Percentiles rank a stretch among this genome's conserved stretches.
These are phyloP conservation scores for Diachasmimorpha longicaudata DNA, from an alignment of 1,140 invertebrate genomes.

Conservation along the genomic window DNA sequence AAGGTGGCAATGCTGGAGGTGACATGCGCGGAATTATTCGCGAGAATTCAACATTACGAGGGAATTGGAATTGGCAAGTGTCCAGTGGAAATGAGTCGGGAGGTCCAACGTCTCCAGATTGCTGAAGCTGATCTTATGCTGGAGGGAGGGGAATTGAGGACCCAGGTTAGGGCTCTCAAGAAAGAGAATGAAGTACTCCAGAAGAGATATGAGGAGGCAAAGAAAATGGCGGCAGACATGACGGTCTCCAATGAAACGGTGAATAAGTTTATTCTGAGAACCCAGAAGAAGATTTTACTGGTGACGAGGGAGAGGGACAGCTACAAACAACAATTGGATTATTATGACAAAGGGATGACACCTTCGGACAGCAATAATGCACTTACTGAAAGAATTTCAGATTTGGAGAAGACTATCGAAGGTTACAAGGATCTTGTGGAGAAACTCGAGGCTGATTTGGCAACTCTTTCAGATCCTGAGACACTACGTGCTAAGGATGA, in stretches of 20 bases:
- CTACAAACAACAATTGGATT: conserved; percentile 76
- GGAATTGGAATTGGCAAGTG: conserved; percentile 50
- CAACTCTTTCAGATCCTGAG: conserved; percentile 41
- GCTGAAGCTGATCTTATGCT: conserved; percentile 47
- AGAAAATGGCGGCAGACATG: conserved; percentile 47
- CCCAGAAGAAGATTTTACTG: conserved; percentile 66
- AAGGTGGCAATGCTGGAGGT: conserved; percentile 46
- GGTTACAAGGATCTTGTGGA: conserved; percentile 69
- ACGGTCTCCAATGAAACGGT: conserved; percentile 50
- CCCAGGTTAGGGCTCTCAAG: conserved; percentile 45
- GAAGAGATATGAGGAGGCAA: conserved; percentile 52
- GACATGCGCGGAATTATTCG: conserved; percentile 40
- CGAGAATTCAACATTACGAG: conserved; percentile 53
- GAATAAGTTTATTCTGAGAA: conserved; percentile 58
- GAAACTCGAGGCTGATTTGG: conserved; percentile 71
- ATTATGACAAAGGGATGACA: conserved; percentile 83
- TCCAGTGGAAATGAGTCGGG: conserved; percentile 45
- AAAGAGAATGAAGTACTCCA: conserved; percentile 41
- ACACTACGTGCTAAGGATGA: conserved; percentile 40
- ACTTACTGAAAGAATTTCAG: conserved; percentile 46
- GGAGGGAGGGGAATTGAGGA: conserved; percentile 54
- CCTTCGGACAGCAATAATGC: conserved; percentile 39
- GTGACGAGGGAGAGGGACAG: conserved; percentile 80
- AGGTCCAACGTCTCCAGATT: conserved; percentile 56
- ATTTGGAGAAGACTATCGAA: conserved; percentile 50